phyloP scores from a whole-genome alignment of 2,888 invertebrate species.

The Stramonita haemastoma region DNA sequence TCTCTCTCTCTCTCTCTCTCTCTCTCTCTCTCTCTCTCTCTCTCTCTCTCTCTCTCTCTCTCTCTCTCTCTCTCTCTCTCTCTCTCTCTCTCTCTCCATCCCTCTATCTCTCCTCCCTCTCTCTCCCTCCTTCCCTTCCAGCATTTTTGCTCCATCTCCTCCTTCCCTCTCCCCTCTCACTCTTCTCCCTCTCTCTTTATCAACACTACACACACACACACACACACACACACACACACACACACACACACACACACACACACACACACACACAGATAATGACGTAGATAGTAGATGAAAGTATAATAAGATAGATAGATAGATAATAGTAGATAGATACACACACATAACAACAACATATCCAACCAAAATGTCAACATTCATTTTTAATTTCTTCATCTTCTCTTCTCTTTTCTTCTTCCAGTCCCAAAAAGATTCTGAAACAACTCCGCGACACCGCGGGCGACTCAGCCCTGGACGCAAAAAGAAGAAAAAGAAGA shows the following conservation, averaged over 20 bases:
- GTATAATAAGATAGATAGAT: no score
- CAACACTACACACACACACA: not conserved
- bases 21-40: not conserved
- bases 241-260: not conserved
- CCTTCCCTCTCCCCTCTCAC: not conserved
- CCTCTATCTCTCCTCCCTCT: not conserved
- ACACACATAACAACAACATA: no score
- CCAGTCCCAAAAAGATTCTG: conserved; percentile 36
- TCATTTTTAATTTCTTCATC: no score
- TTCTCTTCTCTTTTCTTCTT: not conserved
- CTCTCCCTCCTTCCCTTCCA: not conserved
- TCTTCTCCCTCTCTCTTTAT: not conserved
- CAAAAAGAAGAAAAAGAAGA: conserved; percentile 31
- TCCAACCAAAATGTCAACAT: no score
- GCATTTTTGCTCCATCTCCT: not conserved
- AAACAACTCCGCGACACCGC: conserved; percentile 29
- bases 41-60: not conserved
- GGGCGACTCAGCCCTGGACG: not conserved
- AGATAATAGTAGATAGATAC: no score
- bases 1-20: not conserved
- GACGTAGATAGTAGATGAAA: no score
- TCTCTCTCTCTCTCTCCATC: not conserved
- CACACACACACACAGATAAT: not conserved
- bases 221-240: conserved; percentile 10
- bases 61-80: not conserved